phyloP scores from a whole-genome alignment of 2,888 invertebrate species.

The Nephrotoma guestfalica region DNA sequence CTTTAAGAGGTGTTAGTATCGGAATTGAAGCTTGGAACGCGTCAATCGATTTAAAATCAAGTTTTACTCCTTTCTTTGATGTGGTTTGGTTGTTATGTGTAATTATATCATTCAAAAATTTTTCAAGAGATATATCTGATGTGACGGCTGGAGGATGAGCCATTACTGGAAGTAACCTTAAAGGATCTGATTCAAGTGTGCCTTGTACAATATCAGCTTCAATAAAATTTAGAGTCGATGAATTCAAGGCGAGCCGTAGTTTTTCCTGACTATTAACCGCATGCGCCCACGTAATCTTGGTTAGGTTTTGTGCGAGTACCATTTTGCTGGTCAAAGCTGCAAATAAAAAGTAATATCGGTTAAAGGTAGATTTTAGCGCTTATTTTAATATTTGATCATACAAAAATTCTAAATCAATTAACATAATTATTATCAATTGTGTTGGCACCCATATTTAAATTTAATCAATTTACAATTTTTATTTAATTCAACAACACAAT shows the following conservation, averaged over 20 bases:
- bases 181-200: constrained; percentile 34
- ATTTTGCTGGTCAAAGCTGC: neutral
- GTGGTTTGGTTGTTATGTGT: constrained; percentile 33
- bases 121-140: constrained; percentile 60
- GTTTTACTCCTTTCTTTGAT: constrained; percentile 62
- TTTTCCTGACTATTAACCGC: constrained; percentile 59
- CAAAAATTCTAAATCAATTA: neutral
- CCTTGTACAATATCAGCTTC: constrained; percentile 76
- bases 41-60: constrained; percentile 74
- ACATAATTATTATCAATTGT: neutral
- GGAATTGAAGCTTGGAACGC: constrained; percentile 46
- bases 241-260: constrained; percentile 44
- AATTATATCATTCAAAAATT: constrained; percentile 50
- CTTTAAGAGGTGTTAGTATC: constrained; percentile 28
- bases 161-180: constrained; percentile 57
- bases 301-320: constrained; percentile 37
- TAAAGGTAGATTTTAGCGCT: too few relatives aligned
- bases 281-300: constrained; percentile 69
- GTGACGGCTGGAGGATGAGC: constrained; percentile 60
- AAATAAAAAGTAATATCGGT: neutral
- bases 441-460: neutral
- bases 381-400: neutral
- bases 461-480: neutral
- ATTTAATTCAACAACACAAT: neutral
- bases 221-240: constrained; percentile 54